Evolutionary conservation across 1,140 invertebrate genomes (phyloP), one percentile per base, ranked within the genome.

Genomic region (Littorina saxatilis): DNA sequence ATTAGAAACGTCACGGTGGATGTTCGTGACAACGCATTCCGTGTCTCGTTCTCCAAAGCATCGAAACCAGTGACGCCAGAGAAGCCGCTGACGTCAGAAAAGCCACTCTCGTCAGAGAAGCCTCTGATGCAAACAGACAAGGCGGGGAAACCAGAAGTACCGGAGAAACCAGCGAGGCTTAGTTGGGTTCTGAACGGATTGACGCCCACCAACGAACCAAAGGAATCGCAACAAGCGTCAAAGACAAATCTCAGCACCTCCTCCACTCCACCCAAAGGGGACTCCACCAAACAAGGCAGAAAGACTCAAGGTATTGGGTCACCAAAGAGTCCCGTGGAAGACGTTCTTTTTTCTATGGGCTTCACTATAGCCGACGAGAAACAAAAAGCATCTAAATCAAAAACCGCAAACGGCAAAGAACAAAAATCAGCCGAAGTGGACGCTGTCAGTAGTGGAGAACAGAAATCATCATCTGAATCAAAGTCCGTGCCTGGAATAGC

Each of bases 31-130:
- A 68, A 23, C 66, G 23, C 23, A 2, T 17, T 68, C 32, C 32
- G 66, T 13, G 66, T 68, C 32, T 68, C 66, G 17, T 68, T 68
- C 66, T 68, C 35, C 66, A 68, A 68, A 39, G 11, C 66, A 29
- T 2, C 35, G 7, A 5, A 39, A 47, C 43, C 61, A 11, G 61
- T 15, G 9, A 9, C 7, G 13, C 39, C 35, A 20, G 66, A 68
- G 15, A 68, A 68, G 1, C 66, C 66, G 13, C 20, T 23, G 27
- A 68, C 29, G 43, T 5, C 43, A 9, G 43, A 17, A 47, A 47
- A 47, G 17, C 7, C 43, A 47, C 7, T 17, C 43, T 9, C 43
- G 43, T 47, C 17, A 17, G 43, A 47, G 17, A 17, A 5, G 35
- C 66, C 66, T 68, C 35, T 37, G n/a, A n/a, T n/a, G 66, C 15